phyloP scores from a whole-genome alignment of 1,140 invertebrate genomes.

The Dicyema japonicum region DNA sequence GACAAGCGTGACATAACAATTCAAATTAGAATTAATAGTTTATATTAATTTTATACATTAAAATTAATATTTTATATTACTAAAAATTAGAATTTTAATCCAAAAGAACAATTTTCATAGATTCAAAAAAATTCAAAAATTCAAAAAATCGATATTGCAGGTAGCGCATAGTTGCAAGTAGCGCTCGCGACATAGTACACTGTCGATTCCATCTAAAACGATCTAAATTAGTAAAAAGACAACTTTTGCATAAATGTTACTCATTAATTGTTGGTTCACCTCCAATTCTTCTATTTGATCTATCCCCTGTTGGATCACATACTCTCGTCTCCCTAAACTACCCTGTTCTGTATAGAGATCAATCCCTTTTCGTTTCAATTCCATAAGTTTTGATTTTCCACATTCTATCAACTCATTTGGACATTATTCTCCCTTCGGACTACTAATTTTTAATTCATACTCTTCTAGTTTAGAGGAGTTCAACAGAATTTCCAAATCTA shows the following conservation, averaged over 20 bases:
- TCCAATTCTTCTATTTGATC: conserved; percentile 60
- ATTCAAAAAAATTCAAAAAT: too few relatives aligned
- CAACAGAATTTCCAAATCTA: conserved; percentile 1
- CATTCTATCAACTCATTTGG: not conserved
- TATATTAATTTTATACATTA: too few relatives aligned
- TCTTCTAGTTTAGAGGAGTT: conserved; percentile 4
- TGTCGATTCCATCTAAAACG: conserved; percentile 5
- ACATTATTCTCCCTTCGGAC: not conserved
- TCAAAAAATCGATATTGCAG: too few relatives aligned
- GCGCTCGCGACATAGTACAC: conserved; percentile 23
- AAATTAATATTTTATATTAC: too few relatives aligned
- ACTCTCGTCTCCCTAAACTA: conserved; percentile 78
- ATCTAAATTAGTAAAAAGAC: conserved; percentile 2
- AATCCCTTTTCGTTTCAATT: conserved; percentile 70
- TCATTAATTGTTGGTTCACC: conserved; percentile 60
- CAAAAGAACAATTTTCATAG: too few relatives aligned
- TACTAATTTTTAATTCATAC: conserved; percentile 22
- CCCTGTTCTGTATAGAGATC: conserved; percentile 57
- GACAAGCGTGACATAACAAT: too few relatives aligned
- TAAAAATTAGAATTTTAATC: too few relatives aligned
- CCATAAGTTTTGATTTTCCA: too few relatives aligned
- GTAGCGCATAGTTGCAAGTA: too few relatives aligned
- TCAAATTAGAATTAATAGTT: too few relatives aligned
- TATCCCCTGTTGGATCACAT: conserved; percentile 54
- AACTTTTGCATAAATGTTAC: conserved; percentile 17